A percentile compares a stretch with the other conserved stretches of the same genome.
phyloP scores from a whole-genome alignment of 2,797 vertebrate genomes.

The Helostoma temminkii region DNA sequence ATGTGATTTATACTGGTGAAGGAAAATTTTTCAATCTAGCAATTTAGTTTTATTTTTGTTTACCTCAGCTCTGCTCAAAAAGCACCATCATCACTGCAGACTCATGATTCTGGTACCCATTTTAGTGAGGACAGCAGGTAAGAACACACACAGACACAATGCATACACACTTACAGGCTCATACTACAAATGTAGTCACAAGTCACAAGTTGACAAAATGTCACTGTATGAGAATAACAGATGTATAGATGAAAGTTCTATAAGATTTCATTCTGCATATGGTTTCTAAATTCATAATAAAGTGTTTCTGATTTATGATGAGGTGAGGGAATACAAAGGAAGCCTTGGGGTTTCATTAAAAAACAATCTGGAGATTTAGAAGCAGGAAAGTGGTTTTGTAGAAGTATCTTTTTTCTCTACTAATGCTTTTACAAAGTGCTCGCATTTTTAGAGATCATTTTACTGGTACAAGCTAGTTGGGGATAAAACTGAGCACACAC shows the following conservation, averaged over 20 bases:
- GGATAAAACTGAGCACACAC: slow-evolving; percentile 24
- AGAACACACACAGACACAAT: slow-evolving; percentile 14
- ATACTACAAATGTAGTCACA: not conserved
- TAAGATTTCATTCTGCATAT: slow-evolving; percentile 5
- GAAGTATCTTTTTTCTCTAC: slow-evolving; percentile 1
- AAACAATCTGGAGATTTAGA: slow-evolving; percentile 22
- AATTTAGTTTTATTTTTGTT: slow-evolving; percentile 19
- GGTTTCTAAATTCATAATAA: slow-evolving; percentile 11
- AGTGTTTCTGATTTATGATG: slow-evolving; percentile 20
- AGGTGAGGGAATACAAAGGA: slow-evolving; percentile 7
- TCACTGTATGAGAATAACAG: slow-evolving; percentile 10
- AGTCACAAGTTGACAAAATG: slow-evolving; percentile 4
- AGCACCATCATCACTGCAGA: slow-evolving; percentile 45
- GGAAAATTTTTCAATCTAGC: slow-evolving; percentile 21
- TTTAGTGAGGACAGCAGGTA: slow-evolving; percentile 74
- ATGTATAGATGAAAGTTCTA: slow-evolving; percentile 4
- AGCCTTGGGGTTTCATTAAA: slow-evolving; percentile 25
- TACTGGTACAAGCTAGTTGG: slow-evolving; percentile 25
- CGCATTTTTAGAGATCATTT: slow-evolving; percentile 45
- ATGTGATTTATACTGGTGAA: slow-evolving; percentile 7
- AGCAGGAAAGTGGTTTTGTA: slow-evolving; percentile 20
- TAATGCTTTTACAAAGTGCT: slow-evolving; percentile 28
- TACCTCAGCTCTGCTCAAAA: slow-evolving; percentile 75
- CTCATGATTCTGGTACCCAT: slow-evolving; percentile 34
- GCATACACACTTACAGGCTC: not conserved